phyloP scores from a whole-genome alignment of 2,113 vertebrate genomes.

The Crotalus horridus region DNA sequence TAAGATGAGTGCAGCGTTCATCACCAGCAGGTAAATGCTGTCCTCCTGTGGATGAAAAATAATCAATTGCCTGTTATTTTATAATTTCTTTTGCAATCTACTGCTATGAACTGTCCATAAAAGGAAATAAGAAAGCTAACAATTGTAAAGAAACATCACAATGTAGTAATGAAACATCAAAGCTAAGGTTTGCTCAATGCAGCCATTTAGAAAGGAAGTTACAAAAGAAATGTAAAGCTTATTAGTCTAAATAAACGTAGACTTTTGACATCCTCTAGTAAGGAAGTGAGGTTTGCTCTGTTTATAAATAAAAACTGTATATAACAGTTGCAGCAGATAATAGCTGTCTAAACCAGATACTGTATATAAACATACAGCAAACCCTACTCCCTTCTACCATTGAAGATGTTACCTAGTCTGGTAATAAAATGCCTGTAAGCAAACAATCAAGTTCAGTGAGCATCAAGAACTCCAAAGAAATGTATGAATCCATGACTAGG shows the following conservation, averaged over 20 bases:
- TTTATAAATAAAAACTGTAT: not conserved
- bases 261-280: not conserved
- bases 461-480: not conserved
- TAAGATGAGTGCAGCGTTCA: conserved; percentile 89
- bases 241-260: not conserved
- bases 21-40: conserved; percentile 79
- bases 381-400: not conserved
- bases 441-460: not conserved
- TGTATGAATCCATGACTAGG: not conserved
- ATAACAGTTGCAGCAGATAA: not conserved
- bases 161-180: not conserved
- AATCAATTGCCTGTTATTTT: not conserved
- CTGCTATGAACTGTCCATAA: not conserved
- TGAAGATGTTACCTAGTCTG: not conserved
- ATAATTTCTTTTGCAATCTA: not conserved
- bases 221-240: not conserved
- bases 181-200: not conserved
- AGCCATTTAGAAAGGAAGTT: not conserved
- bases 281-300: not conserved
- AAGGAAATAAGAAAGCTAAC: not conserved
- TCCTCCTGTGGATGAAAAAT: conserved; percentile 75
- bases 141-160: not conserved
- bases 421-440: not conserved
- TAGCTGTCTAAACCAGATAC: not conserved
- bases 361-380: not conserved